Evolutionary conservation across 2,888 invertebrate species (phyloP).

Genomic region (Heliconius ismenius): DNA sequence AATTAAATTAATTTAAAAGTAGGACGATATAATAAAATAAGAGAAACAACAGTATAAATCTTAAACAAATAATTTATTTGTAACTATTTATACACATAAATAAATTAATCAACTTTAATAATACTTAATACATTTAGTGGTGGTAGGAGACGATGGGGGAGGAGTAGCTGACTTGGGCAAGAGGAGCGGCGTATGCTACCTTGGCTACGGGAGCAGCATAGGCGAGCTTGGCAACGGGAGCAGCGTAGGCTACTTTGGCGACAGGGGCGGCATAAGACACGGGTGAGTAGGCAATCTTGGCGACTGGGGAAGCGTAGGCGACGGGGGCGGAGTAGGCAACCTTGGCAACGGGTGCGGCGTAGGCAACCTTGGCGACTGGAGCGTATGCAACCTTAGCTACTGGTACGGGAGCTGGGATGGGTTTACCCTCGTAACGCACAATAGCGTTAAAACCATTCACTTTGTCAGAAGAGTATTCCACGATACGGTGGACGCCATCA

Average conservation of each 20-base stretch:
- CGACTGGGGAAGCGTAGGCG: conserved; percentile 42
- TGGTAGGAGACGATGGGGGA: conserved; percentile 63
- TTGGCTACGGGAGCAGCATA: conserved; percentile 41
- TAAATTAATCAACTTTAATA: conserved; percentile 45
- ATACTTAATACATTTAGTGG: conserved; percentile 55
- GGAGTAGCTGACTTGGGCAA: conserved; percentile 58
- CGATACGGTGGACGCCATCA: conserved; percentile 72
- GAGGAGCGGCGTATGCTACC: conserved; percentile 48
- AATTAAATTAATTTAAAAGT: neutral
- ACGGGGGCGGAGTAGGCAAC: conserved; percentile 48
- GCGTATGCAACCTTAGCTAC: conserved; percentile 52
- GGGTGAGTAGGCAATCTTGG: conserved; percentile 50
- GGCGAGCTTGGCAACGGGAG: conserved; percentile 46
- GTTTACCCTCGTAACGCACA: conserved; percentile 65
- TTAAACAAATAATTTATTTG: conserved; percentile 56
- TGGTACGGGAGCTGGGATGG: conserved; percentile 43
- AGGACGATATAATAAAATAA: neutral
- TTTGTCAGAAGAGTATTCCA: conserved; percentile 73
- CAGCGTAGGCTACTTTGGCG: conserved; percentile 60
- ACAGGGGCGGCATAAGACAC: conserved; percentile 47
- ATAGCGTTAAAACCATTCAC: conserved; percentile 73
- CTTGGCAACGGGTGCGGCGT: conserved; percentile 48
- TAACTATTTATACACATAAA: conserved; percentile 48
- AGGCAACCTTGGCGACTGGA: conserved; percentile 45
- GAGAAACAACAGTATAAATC: conserved; percentile 39